phyloP scores from a whole-genome alignment of 2,888 invertebrate species.

The Tetropium fuscum region DNA sequence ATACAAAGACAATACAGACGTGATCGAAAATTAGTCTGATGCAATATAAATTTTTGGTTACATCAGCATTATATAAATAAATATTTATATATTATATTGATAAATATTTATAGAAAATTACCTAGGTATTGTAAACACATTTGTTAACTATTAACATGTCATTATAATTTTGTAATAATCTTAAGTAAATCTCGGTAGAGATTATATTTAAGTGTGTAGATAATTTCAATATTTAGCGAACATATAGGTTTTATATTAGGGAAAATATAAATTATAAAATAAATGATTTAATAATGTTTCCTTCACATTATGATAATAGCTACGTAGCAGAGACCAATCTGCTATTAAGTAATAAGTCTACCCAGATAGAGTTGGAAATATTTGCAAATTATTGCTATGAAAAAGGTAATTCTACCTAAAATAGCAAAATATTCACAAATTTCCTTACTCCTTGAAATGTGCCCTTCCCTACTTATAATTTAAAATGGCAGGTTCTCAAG shows the following conservation, averaged over 20 bases:
- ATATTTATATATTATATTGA: conserved; percentile 8
- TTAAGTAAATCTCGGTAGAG: conserved; percentile 24
- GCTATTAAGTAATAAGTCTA: conserved; percentile 18
- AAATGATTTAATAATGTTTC: conserved; percentile 17
- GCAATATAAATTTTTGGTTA: conserved; percentile 5
- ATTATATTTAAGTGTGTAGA: conserved; percentile 9
- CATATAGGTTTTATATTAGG: conserved; percentile 7
- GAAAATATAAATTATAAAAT: conserved; percentile 11
- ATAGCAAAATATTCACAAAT: conserved; percentile 12
- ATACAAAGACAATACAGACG: conserved; percentile 13
- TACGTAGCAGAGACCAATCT: conserved; percentile 25
- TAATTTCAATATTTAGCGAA: too few species aligned
- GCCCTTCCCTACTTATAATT: conserved; percentile 33
- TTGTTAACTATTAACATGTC: background rate
- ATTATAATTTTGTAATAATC: conserved; percentile 17
- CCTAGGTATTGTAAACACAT: conserved; percentile 10
- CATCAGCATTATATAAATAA: conserved; percentile 17
- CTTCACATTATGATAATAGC: conserved; percentile 16
- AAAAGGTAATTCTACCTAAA: too few species aligned
- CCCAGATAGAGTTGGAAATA: conserved; percentile 23
- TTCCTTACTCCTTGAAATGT: conserved; percentile 28
- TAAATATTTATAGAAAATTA: conserved; percentile 18
- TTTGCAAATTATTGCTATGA: background rate
- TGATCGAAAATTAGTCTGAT: conserved; percentile 13
- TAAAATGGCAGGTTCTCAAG: conserved; percentile 22